Percentiles rank a stretch among this genome's conserved stretches.
These are phyloP conservation scores for Falco biarmicus DNA, from an alignment of 2,797 vertebrate genomes.

Conservation along the genomic window DNA sequence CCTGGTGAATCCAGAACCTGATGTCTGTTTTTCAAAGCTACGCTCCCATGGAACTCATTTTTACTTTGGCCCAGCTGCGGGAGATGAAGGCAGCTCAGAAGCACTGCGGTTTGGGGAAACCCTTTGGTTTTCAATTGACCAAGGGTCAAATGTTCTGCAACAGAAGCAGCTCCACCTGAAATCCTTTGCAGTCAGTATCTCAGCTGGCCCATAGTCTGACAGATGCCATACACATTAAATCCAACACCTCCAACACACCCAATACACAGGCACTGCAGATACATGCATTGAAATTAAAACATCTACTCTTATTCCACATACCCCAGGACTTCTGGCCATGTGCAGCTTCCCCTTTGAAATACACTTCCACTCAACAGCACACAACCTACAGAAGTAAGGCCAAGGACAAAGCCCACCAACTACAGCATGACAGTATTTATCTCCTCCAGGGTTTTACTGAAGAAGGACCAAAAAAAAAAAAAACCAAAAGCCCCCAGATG, in stretches of 20 bases:
- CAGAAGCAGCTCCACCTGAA: neutral
- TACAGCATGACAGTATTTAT: neutral
- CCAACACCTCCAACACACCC: neutral
- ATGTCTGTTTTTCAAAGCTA: neutral
- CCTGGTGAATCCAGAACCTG: neutral
- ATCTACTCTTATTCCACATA: neutral
- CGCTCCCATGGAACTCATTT: neutral
- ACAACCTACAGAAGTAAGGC: neutral
- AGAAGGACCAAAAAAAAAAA: neutral
- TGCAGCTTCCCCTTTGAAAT: neutral
- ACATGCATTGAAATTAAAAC: neutral
- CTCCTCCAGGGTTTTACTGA: neutral
- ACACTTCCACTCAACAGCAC: neutral
- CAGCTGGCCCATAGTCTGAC: fast-evolving
- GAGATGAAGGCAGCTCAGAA: neutral
- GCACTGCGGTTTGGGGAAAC: neutral
- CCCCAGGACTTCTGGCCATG: neutral
- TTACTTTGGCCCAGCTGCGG: neutral
- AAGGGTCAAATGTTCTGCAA: neutral
- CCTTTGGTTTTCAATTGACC: neutral
- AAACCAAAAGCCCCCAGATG: neutral
- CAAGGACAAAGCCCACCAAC: neutral
- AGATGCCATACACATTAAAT: neutral
- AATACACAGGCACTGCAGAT: neutral
- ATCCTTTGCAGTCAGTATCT: neutral